Evolutionary conservation across 1,140 invertebrate genomes (phyloP).

Genomic region (Belonocnema kinseyi): DNA sequence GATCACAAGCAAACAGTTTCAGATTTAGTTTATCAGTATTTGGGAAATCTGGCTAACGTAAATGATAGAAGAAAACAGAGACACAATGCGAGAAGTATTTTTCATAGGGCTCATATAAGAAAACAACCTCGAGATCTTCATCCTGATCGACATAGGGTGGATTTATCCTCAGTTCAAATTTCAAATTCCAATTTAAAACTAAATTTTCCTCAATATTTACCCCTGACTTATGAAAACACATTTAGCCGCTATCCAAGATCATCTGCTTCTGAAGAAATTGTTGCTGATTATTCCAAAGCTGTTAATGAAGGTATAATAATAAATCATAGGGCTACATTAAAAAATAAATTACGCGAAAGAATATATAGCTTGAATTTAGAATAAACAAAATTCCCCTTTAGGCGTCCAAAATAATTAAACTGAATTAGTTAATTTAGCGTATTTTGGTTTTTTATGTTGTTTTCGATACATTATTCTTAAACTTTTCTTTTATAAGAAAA

Average conservation of each 20-base stretch:
- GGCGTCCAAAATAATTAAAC: neutral
- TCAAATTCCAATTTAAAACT: neutral
- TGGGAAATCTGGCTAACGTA: constrained; percentile 44
- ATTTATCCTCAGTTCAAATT: neutral
- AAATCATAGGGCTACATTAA: neutral
- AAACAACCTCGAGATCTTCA: constrained; percentile 34
- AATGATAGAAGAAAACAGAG: constrained; percentile 40
- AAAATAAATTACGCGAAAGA: neutral
- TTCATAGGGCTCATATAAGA: constrained; percentile 43
- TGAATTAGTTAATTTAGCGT: neutral
- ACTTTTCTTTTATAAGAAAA: too few relatives aligned
- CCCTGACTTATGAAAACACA: neutral
- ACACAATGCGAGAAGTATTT: constrained; percentile 52
- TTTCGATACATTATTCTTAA: too few relatives aligned
- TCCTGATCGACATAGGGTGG: neutral
- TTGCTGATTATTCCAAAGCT: neutral
- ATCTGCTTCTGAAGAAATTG: neutral
- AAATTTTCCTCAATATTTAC: neutral
- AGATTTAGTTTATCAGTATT: constrained; percentile 59
- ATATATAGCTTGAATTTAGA: too few relatives aligned
- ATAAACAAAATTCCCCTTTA: too few relatives aligned
- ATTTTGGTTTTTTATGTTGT: neutral
- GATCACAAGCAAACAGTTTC: constrained; percentile 42
- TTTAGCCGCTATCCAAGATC: neutral
- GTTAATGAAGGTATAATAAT: constrained; percentile 6